Evolutionary conservation across 1,140 invertebrate genomes (phyloP).

Genomic region (Sycophaga agraensis): DNA sequence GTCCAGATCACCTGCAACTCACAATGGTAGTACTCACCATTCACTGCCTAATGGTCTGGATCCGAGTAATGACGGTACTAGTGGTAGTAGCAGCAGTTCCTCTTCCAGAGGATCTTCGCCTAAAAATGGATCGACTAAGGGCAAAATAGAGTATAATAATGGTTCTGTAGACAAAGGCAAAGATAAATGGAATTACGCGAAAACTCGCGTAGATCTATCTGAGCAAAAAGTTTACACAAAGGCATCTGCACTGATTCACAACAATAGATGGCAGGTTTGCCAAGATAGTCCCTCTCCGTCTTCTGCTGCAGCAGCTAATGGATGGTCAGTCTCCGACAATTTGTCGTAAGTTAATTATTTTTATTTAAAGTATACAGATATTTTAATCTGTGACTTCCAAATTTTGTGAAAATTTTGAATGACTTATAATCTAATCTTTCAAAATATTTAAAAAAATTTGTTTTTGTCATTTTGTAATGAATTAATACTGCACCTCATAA

Average conservation of each 20-base stretch:
- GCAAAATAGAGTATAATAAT: slow-evolving; percentile 15
- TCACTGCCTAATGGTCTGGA: neutral
- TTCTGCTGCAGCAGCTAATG: slow-evolving; percentile 40
- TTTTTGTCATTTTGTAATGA: too few relatives aligned
- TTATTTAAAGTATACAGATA: too few relatives aligned
- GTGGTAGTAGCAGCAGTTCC: slow-evolving; percentile 2
- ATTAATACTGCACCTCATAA: too few relatives aligned
- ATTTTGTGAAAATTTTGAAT: slow-evolving; percentile 10
- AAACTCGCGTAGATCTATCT: neutral
- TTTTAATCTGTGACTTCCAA: too few relatives aligned
- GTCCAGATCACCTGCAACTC: slow-evolving; percentile 4
- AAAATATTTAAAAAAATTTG: too few relatives aligned
- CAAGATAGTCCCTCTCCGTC: slow-evolving; percentile 42
- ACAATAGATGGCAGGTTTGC: slow-evolving; percentile 46
- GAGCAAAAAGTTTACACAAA: slow-evolving; percentile 47
- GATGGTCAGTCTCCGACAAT: slow-evolving; percentile 51
- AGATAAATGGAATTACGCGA: slow-evolving; percentile 8
- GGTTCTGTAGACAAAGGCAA: slow-evolving; percentile 6
- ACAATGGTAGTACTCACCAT: slow-evolving; percentile 8
- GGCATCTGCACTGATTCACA: slow-evolving; percentile 37
- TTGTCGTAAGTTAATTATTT: slow-evolving; percentile 40
- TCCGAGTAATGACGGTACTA: neutral
- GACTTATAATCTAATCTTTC: too few relatives aligned
- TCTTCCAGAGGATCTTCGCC: slow-evolving; percentile 12
- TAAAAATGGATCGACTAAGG: neutral